Conservation (phyloP, 2,113 vertebrate species). For the Phasianus colchicus region DNA sequence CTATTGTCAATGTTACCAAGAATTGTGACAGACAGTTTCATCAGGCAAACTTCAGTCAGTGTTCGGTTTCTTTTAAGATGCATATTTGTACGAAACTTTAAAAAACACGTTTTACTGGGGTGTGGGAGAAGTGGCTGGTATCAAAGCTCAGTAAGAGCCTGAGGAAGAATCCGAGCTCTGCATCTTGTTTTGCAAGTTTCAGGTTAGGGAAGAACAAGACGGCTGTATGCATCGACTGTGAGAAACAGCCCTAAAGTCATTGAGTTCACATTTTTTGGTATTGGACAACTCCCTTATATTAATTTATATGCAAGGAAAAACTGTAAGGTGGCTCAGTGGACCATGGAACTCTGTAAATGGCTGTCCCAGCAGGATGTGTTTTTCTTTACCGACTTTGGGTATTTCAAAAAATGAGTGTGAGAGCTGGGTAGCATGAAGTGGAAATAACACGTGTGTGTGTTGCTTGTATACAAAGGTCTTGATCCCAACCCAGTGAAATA, state of each 20-base stretch:
- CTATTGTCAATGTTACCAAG: neutral
- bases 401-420: neutral
- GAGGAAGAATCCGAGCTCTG: neutral
- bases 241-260: neutral
- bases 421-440: neutral
- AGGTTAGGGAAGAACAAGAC: neutral
- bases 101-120: neutral
- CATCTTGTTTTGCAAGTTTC: conserved; percentile 38
- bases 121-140: neutral
- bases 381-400: neutral
- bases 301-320: neutral
- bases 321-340: neutral
- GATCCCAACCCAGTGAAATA: neutral
- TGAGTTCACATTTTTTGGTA: neutral
- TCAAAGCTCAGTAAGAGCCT: neutral
- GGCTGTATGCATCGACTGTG: neutral
- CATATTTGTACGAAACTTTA: neutral
- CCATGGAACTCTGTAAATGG: neutral
- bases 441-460: fast-evolving
- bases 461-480: neutral
- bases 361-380: neutral
- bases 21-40: neutral
- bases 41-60: neutral
- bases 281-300: neutral
- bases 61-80: neutral